Evolutionary conservation across 2,797 vertebrate genomes (phyloP).

Genomic region (Ataeniobius toweri): DNA sequence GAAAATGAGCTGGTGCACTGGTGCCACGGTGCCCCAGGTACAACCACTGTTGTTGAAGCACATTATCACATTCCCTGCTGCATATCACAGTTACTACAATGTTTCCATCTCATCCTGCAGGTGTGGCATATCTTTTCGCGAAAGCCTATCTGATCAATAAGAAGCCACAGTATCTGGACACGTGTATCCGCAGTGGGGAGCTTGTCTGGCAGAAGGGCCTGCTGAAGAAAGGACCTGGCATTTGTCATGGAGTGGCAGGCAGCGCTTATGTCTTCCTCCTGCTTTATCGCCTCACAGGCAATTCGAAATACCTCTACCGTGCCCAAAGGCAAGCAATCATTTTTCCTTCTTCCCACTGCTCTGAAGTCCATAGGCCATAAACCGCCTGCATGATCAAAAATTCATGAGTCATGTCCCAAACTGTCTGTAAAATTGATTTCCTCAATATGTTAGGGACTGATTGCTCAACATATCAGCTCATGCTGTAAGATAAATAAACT

Average conservation of each 20-base stretch:
- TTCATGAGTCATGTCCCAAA: background rate
- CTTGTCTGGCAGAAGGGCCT: conserved; percentile 90
- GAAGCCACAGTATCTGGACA: conserved; percentile 90
- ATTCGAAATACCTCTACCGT: conserved; percentile 89
- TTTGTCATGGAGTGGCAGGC: conserved; percentile 89
- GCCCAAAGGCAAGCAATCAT: conserved; percentile 82
- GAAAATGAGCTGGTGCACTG: conserved; percentile 92
- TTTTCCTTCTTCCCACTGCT: background rate
- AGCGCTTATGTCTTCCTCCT: conserved; percentile 91
- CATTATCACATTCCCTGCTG: too few species aligned
- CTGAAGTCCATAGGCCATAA: background rate
- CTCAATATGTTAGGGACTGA: background rate
- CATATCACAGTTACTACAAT: background rate
- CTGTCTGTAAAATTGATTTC: background rate
- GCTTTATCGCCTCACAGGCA: conserved; percentile 89
- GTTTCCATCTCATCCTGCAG: conserved; percentile 62
- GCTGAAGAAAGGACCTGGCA: conserved; percentile 90
- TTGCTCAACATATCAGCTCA: background rate
- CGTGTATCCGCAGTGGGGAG: conserved; percentile 88
- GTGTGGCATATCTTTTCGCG: conserved; percentile 90
- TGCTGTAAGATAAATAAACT: background rate
- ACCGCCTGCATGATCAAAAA: background rate
- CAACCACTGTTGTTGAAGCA: background rate
- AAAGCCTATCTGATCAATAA: conserved; percentile 92
- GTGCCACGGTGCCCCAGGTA: conserved; percentile 92